Evolutionary conservation across 2,797 vertebrate species (phyloP).

Genomic region (Pelobates cultripes): DNA sequence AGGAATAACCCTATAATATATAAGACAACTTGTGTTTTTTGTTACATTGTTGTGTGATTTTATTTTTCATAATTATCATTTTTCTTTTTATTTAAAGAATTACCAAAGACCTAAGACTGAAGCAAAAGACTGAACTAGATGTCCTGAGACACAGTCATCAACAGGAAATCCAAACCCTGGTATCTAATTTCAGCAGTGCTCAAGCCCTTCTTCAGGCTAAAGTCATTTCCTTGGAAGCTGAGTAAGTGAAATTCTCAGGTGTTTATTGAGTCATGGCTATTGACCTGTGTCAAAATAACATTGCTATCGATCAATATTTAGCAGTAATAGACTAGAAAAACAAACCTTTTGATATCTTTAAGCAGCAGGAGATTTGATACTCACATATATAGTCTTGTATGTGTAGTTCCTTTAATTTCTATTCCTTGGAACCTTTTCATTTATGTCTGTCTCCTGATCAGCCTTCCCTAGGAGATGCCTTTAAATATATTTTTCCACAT

Average conservation of each 20-base stretch:
- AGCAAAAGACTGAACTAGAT: constrained; percentile 75
- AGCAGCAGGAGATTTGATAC: too few relatives aligned
- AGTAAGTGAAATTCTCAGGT: constrained; percentile 64
- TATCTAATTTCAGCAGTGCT: constrained; percentile 83
- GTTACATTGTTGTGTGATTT: too few relatives aligned
- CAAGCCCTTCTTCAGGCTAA: constrained; percentile 84
- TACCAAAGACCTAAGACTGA: constrained; percentile 68
- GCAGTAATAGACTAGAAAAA: too few relatives aligned
- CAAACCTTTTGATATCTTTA: too few relatives aligned
- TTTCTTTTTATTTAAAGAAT: constrained; percentile 54
- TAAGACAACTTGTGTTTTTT: too few relatives aligned
- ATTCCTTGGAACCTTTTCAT: too few relatives aligned
- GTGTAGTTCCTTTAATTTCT: too few relatives aligned
- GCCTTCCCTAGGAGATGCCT: too few relatives aligned
- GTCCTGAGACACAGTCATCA: constrained; percentile 77
- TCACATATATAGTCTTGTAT: too few relatives aligned
- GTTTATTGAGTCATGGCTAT: neutral
- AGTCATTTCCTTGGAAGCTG: constrained; percentile 85
- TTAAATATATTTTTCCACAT: too few relatives aligned
- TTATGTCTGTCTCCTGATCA: too few relatives aligned
- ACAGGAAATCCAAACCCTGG: constrained; percentile 81
- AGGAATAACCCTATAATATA: neutral
- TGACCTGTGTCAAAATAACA: neutral
- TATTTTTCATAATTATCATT: neutral
- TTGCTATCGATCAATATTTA: too few relatives aligned